phyloP scores from a whole-genome alignment of 1,140 invertebrate species.

The Zaprionus ornatus region DNA sequence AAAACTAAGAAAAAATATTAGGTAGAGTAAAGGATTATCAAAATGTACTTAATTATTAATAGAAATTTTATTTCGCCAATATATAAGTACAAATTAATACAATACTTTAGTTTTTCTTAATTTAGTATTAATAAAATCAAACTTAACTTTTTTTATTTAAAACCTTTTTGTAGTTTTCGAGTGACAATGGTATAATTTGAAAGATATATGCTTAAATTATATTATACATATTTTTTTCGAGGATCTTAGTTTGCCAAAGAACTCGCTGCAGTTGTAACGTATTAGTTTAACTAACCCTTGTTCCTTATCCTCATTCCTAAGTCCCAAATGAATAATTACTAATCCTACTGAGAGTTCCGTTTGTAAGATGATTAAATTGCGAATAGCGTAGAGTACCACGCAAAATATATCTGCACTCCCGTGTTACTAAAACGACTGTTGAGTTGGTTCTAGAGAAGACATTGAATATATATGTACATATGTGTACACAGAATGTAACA shows the following conservation, averaged over 20 bases:
- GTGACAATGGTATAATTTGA: not conserved
- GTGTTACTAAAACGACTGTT: constrained; percentile 43
- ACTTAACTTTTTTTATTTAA: not conserved
- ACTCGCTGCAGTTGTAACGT: not conserved
- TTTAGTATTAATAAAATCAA: not conserved
- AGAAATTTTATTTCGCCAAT: not conserved
- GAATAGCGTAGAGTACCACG: constrained; percentile 27
- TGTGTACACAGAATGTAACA: not conserved
- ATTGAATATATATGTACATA: not conserved
- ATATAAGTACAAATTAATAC: not conserved
- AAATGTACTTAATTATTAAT: not conserved
- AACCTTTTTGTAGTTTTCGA: not conserved
- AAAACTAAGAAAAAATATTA: not conserved
- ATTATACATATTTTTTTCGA: not conserved
- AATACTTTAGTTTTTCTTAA: not conserved
- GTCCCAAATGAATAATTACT: constrained; percentile 2
- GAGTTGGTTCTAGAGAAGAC: constrained; percentile 6
- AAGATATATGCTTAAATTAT: not conserved
- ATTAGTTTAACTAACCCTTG: not conserved
- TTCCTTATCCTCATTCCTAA: constrained; percentile 7
- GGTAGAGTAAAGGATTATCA: not conserved
- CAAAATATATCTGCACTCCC: constrained; percentile 37
- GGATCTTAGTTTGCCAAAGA: constrained; percentile 2
- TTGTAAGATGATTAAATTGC: constrained; percentile 7
- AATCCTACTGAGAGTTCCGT: constrained; percentile 12